Evolutionary conservation across 1,140 invertebrate species (phyloP).

Genomic region (Pseudomyrmex sp.): DNA sequence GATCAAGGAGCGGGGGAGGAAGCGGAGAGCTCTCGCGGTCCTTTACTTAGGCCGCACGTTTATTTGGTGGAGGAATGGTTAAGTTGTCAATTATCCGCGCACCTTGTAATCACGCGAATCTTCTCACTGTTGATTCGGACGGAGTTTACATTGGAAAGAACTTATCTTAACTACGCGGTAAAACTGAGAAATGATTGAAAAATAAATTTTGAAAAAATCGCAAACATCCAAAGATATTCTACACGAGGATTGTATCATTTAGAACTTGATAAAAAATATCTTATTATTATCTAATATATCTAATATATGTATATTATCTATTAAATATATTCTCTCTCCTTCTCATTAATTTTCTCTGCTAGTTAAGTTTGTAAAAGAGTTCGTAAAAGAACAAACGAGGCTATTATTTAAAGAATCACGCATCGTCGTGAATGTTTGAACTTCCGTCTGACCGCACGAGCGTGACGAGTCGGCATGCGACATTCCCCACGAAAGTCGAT

Average conservation of each 20-base stretch:
- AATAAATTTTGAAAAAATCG: background rate
- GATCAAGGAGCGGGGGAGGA: slow-evolving; percentile 40
- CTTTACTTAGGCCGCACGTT: slow-evolving; percentile 48
- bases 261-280: background rate
- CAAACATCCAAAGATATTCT: background rate
- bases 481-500: slow-evolving; percentile 29
- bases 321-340: background rate
- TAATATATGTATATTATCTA: too few relatives aligned
- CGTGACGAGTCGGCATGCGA: slow-evolving; percentile 44
- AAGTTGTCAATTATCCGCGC: slow-evolving; percentile 54
- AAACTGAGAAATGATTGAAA: slow-evolving; percentile 15
- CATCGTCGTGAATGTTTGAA: slow-evolving; percentile 33
- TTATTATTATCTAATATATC: background rate
- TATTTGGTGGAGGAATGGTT: slow-evolving; percentile 43
- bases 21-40: slow-evolving; percentile 15
- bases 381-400: slow-evolving; percentile 4
- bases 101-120: slow-evolving; percentile 59
- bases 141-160: slow-evolving; percentile 26
- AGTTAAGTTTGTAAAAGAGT: slow-evolving; percentile 16
- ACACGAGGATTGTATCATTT: background rate
- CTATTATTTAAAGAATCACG: slow-evolving; percentile 23
- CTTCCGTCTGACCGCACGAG: slow-evolving; percentile 37
- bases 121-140: slow-evolving; percentile 37
- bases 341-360: background rate
- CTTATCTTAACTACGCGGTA: background rate